Evolutionary conservation across 2,888 invertebrate species (phyloP).

Genomic region (Tetropium fuscum): DNA sequence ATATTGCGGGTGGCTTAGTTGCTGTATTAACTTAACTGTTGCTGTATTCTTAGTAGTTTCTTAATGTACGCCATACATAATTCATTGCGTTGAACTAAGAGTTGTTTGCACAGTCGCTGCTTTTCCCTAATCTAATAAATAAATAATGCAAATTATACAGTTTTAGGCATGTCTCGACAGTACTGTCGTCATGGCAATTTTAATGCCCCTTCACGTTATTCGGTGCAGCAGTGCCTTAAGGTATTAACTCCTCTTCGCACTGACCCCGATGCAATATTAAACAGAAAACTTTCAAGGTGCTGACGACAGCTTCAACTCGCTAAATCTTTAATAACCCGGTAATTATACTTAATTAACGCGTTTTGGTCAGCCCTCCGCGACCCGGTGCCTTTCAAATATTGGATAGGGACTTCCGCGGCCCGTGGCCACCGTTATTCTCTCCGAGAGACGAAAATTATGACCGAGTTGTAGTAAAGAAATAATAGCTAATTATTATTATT

Average conservation of each 20-base stretch:
- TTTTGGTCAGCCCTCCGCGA: background rate
- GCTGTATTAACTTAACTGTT: background rate
- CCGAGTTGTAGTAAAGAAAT: too few species aligned
- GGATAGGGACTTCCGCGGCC: background rate
- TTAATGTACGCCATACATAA: conserved; percentile 20
- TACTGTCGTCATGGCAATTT: conserved; percentile 16
- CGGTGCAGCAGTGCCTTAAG: conserved; percentile 7
- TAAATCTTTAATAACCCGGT: conserved; percentile 23
- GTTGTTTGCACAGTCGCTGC: conserved; percentile 26
- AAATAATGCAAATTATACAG: conserved; percentile 28
- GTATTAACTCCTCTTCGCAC: conserved; percentile 4
- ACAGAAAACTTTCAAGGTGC: conserved; percentile 18
- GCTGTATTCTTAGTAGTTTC: conserved; percentile 18
- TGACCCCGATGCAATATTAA: conserved; percentile 14
- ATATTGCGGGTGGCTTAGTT: background rate
- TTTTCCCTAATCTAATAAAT: conserved; percentile 30
- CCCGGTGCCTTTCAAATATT: conserved; percentile 4
- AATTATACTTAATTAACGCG: conserved; percentile 24
- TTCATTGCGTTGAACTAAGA: conserved; percentile 19
- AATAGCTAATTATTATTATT: too few species aligned
- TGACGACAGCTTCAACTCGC: conserved; percentile 2
- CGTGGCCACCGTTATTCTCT: too few species aligned
- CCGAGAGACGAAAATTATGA: too few species aligned
- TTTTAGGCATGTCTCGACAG: conserved; percentile 23
- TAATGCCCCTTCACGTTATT: conserved; percentile 9